Base-by-base conservation (phyloP, 2,888 invertebrate genomes). In the Lacanobia wlatinum region DNA sequence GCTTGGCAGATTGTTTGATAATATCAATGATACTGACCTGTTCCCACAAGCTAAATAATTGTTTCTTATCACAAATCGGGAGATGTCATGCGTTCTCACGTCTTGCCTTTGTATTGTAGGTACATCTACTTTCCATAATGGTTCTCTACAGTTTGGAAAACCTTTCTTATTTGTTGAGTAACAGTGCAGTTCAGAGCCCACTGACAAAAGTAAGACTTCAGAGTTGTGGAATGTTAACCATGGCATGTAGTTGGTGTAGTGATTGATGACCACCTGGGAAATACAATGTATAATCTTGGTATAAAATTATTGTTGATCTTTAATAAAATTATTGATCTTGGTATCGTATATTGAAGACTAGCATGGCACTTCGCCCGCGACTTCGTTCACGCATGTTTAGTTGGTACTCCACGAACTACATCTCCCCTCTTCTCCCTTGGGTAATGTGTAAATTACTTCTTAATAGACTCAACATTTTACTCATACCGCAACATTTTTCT, bases 1-100 rank as follows among this genome's bases (percentile, higher is more conserved):
- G 43, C 28, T 28, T 28, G 3, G 28, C 43, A 43, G 43, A 43
- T 12, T 34, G 6, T 6, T 6, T 34, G 4, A 34, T 34, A 0
- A 34, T 6, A 55, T 28, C 10, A 23, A 21, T 28, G 2, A 73
- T 43, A 69, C 84, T 77, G 84, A 96, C 96, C 96, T 95, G 87
- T 96, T 96, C 67, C 95, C 96, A 91, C 95, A 95, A 61, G 91
- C 88, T 62, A 96, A 84, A 2, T 91, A 48, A 78, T 91, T 87
- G 64, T 91, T 88, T 84, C 89, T 94, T 6, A 94, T 69, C 10
- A 94, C 79, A 90, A 96, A 96, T 90, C 95, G 91, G 67, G 95
- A 94, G 78, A 96, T 93, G 83, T 96, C 96, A 92, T 95, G 94
- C 23, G 95, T 96, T 52, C 95, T 89, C 53, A 93, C 88, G 87